A percentile compares a stretch with the other conserved stretches of the same genome.
Conservation (phyloP, 1,140 invertebrate genomes). For the Coboldia fuscipes region DNA sequence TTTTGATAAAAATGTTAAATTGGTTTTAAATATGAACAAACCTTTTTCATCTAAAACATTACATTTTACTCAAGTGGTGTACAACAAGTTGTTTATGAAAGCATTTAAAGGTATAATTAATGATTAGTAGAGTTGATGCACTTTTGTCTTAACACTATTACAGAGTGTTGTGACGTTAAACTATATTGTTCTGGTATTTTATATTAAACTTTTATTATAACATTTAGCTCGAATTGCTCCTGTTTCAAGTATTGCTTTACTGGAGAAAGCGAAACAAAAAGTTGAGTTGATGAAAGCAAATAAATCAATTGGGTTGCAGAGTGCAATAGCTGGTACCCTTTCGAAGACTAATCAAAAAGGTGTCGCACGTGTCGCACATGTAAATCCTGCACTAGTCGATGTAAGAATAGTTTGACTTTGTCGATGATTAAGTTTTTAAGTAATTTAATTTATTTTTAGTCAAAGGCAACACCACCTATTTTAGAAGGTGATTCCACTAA, state of each 20-base stretch:
- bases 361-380: slow-evolving; percentile 41
- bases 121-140: too few species aligned
- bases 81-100: too few species aligned
- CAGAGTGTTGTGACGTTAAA: too few species aligned
- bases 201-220: too few species aligned
- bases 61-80: too few species aligned
- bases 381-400: slow-evolving; percentile 11
- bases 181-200: too few species aligned
- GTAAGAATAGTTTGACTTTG: slow-evolving; percentile 19
- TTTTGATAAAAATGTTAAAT: too few species aligned
- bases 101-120: too few species aligned
- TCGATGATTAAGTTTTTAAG: background rate
- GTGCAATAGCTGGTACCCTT: slow-evolving; percentile 25
- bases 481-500: slow-evolving; percentile 54
- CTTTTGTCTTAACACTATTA: too few species aligned
- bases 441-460: slow-evolving; percentile 2
- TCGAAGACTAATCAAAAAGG: slow-evolving; percentile 46
- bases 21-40: too few species aligned
- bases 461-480: slow-evolving; percentile 26
- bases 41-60: too few species aligned
- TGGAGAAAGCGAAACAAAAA: slow-evolving; percentile 32
- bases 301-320: slow-evolving; percentile 11
- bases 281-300: slow-evolving; percentile 23
- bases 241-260: slow-evolving; percentile 31
- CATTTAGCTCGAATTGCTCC: too few species aligned